Base-by-base conservation (phyloP, 2,797 vertebrate species). In the Sparus aurata region DNA sequence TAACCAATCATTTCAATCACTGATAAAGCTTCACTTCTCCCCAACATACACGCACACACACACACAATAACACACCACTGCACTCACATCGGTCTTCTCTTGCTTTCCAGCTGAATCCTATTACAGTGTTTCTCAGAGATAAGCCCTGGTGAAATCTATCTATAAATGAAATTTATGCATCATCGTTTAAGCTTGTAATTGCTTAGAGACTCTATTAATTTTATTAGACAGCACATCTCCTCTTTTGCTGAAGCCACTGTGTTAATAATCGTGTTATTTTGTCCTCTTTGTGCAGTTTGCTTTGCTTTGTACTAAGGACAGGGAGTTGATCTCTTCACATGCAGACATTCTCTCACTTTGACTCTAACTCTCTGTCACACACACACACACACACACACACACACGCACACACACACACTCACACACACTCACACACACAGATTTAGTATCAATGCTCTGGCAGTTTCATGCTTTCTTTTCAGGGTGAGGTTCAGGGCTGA, bases 141-240 rank as follows among this genome's bases (percentile, higher is more conserved):
- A 90, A 86, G 86, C 77, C 73, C 73, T 50, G 60, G 77, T 88
- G 85, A 91, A 88, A 92, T 92, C 86, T 89, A 87, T 87, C 87
- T 82, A 78, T 81, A 88, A 91, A 91, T 91, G 16, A 85, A 87
- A 89, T 92, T 72, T 88, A 89, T 90, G 90, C 83, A 85, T 87
- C 81, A 82, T 85, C 78, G 74, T 91, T 91, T 89, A 91, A 75
- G 84, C 84, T 83, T 89, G 84, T 89, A 86, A 90, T 91, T 91
- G 85, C 83, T 83, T 18, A 53, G 74, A 85, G 75, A 75, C 86
- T 76, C 79, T 54, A 58, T 91, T 89, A 65, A 61, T 85, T 88
- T 89, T 68, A 86, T 87, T 76, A 87, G 53, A 65, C 79, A 27
- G 68, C 69, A 53, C 58, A 59, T 80, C 77, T 52, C 53, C 69